Percentiles rank a stretch among this genome's conserved stretches.
Evolutionary conservation across 92 coral and sea anemone genomes (phyloP).

Genomic region (Bergia sp.): DNA sequence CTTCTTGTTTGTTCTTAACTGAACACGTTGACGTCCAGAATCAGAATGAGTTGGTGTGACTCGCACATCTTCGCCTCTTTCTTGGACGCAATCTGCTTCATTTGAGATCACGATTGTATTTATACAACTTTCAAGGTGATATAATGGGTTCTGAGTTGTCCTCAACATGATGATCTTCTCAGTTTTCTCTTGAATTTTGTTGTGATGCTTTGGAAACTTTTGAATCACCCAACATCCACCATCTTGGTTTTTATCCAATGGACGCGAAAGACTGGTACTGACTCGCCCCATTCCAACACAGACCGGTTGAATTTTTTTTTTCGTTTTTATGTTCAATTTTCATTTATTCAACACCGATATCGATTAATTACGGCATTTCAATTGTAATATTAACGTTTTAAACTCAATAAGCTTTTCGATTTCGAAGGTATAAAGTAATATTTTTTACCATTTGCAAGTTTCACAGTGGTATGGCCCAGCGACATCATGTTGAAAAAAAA

Average conservation of each 20-base stretch:
- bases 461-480: too few relatives aligned
- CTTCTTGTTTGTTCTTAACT: slow-evolving; percentile 16
- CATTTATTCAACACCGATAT: too few relatives aligned
- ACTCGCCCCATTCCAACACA: background rate
- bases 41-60: background rate
- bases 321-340: too few relatives aligned
- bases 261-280: background rate
- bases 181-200: background rate
- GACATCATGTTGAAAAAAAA: too few relatives aligned
- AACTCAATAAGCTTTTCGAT: too few relatives aligned
- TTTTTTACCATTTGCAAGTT: too few relatives aligned
- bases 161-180: background rate
- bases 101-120: background rate
- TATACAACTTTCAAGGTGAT: slow-evolving; percentile 4
- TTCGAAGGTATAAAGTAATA: too few relatives aligned
- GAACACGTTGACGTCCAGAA: background rate
- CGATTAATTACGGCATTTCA: too few relatives aligned
- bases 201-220: background rate
- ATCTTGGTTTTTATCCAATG: background rate
- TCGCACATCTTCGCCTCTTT: background rate
- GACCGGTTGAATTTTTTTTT: background rate
- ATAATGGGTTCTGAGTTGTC: background rate
- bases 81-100: background rate
- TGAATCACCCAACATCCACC: background rate
- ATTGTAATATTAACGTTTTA: too few relatives aligned